phyloP scores from a whole-genome alignment of 2,113 vertebrate species.

The Onychostoma macrolepis region DNA sequence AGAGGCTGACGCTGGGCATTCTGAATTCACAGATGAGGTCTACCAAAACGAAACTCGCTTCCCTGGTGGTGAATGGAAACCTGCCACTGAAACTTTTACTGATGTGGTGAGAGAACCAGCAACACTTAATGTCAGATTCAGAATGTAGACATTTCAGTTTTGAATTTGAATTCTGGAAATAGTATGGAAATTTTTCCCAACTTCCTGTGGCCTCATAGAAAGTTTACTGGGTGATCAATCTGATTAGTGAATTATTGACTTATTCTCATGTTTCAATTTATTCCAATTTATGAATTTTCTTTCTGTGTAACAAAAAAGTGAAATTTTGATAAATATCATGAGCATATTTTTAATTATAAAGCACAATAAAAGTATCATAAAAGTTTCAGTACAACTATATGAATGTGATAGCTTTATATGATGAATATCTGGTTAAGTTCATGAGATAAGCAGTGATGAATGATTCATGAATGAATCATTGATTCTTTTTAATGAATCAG shows the following conservation, averaged over 20 bases:
- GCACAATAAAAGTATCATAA: not conserved
- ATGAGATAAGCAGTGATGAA: not conserved
- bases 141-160: not conserved
- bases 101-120: slow-evolving; percentile 83
- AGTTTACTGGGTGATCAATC: not conserved
- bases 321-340: not conserved
- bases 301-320: not conserved
- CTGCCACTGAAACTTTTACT: slow-evolving; percentile 83
- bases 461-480: not conserved
- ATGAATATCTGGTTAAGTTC: not conserved
- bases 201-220: not conserved
- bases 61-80: slow-evolving; percentile 92
- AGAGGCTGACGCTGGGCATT: slow-evolving; percentile 94
- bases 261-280: not conserved
- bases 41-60: slow-evolving; percentile 92
- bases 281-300: not conserved
- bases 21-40: slow-evolving; percentile 94
- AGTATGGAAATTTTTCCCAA: not conserved
- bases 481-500: not conserved
- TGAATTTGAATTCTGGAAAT: not conserved
- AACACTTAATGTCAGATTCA: not conserved
- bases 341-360: not conserved
- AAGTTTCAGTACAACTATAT: not conserved
- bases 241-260: not conserved
- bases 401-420: not conserved